Percentiles rank a stretch among this genome's conserved stretches.
Evolutionary conservation across 2,113 vertebrate genomes (phyloP).

Genomic region (Bos taurus): ARS-UCD2.0 NC_037357.1:58734501-58735000

Average conservation of each 20-base stretch:
- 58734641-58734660: not conserved
- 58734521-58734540: not conserved
- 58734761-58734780: not conserved
- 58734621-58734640: not conserved
- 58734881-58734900: constrained; percentile 8
- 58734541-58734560: constrained; percentile 9
- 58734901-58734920: not conserved
- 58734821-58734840: not conserved
- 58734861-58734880: not conserved
- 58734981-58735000: not conserved
- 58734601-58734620: not conserved
- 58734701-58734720: constrained; percentile 1
- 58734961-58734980: constrained; percentile 28
- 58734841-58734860: not conserved
- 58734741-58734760: constrained; percentile 15
- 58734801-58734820: not conserved
- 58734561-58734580: not conserved
- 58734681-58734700: not conserved
- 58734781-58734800: not conserved
- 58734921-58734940: constrained; percentile 44
- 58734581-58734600: not conserved
- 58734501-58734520: constrained; percentile 24
- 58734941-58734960: constrained; percentile 13
- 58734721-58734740: constrained; percentile 3
- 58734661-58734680: constrained; percentile 1